These are phyloP conservation scores for Patiria pectinifera DNA, from an alignment of 53 echinoderm and acorn worm genomes.

Conservation along the genomic window DNA sequence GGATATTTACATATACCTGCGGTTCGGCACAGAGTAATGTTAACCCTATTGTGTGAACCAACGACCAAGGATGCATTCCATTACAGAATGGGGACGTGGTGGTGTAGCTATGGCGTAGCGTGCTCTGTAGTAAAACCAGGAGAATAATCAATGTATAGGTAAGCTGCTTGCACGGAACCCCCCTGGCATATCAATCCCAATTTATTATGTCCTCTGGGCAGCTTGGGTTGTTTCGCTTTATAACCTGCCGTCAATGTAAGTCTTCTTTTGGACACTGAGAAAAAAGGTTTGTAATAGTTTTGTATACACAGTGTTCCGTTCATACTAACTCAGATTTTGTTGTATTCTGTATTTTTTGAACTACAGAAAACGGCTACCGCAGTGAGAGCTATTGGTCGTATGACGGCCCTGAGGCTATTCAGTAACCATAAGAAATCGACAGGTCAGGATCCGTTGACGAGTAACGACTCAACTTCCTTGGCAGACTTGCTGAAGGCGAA, in stretches of 20 bases:
- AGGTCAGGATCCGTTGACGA: slow-evolving; percentile 28
- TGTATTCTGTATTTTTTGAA: background rate
- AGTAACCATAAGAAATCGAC: slow-evolving; percentile 69
- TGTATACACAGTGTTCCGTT: slow-evolving; percentile 4
- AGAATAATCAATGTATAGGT: slow-evolving; percentile 10
- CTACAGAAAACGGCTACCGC: slow-evolving; percentile 94
- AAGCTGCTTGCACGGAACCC: background rate
- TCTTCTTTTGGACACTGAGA: background rate
- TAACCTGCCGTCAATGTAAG: slow-evolving; percentile 7
- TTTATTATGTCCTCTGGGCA: slow-evolving; percentile 7
- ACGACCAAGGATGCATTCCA: slow-evolving; percentile 39
- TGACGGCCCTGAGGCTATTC: slow-evolving; percentile 84
- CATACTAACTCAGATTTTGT: background rate
- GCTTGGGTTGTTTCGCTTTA: background rate
- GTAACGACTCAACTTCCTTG: slow-evolving; percentile 27
- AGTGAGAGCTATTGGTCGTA: slow-evolving; percentile 95
- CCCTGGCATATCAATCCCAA: slow-evolving; percentile 13
- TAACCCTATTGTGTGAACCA: slow-evolving; percentile 30
- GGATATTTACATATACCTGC: slow-evolving; percentile 56
- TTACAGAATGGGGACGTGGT: slow-evolving; percentile 4
- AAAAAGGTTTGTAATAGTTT: slow-evolving; percentile 27
- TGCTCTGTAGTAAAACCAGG: background rate
- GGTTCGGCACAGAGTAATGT: slow-evolving; percentile 28
- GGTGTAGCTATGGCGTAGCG: slow-evolving; percentile 23
- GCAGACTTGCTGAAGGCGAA: slow-evolving; percentile 59